Conservation (phyloP, 2,113 vertebrate species). For the Turdus rufiventris region DNA sequence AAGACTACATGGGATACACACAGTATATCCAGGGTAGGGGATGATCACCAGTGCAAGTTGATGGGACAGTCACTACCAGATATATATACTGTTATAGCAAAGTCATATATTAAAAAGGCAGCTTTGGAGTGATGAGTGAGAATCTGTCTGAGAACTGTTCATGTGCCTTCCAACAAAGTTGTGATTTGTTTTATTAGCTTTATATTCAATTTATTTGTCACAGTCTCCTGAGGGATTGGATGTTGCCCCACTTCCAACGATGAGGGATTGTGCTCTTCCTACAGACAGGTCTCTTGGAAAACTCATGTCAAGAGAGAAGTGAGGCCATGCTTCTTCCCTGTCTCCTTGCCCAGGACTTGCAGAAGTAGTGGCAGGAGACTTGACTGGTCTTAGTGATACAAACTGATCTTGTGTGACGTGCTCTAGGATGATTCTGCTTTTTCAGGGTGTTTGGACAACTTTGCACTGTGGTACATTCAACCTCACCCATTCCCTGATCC, state of each 20-base stretch:
- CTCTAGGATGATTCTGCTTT: neutral
- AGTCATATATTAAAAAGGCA: neutral
- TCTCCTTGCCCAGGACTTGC: neutral
- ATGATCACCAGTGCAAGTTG: neutral
- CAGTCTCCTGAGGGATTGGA: neutral
- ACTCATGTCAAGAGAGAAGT: neutral
- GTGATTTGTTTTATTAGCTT: neutral
- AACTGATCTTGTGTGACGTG: neutral
- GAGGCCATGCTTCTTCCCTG: neutral
- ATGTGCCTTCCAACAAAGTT: neutral
- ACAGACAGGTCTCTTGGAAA: neutral
- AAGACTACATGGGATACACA: neutral
- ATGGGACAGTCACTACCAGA: neutral
- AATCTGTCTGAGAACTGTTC: neutral
- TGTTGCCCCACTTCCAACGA: neutral
- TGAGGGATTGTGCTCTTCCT: neutral
- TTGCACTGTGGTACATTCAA: neutral
- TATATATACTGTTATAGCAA: neutral
- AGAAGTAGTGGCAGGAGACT: neutral
- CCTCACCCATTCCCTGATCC: neutral
- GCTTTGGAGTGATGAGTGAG: neutral
- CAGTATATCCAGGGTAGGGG: neutral
- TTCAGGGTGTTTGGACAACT: neutral
- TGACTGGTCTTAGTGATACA: neutral
- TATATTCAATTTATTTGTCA: neutral